These are phyloP conservation scores for Melangyna quadrimaculata DNA, from an alignment of 2,888 invertebrate genomes.

Conservation along the genomic window DNA sequence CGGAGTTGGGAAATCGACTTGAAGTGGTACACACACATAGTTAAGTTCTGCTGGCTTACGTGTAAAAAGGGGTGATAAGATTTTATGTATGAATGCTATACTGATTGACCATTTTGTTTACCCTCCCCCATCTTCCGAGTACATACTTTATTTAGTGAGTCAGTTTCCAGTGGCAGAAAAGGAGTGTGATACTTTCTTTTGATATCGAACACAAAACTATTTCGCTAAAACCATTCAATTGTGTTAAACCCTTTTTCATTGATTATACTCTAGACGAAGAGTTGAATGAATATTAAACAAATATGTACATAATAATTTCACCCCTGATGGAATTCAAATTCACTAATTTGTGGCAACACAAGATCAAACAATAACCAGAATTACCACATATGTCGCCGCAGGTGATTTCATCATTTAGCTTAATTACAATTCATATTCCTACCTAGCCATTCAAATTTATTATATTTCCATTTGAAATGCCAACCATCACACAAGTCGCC, in stretches of 20 bases:
- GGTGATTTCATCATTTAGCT: conserved; percentile 27
- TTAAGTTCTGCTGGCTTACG: conserved; percentile 25
- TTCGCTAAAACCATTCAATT: neutral
- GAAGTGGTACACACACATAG: conserved; percentile 38
- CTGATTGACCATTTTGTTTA: conserved; percentile 64
- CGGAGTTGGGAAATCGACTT: conserved; percentile 49
- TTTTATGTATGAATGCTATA: conserved; percentile 1
- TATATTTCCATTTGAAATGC: conserved; percentile 55
- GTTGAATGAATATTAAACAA: neutral
- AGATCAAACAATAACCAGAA: conserved; percentile 65
- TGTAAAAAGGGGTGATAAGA: conserved; percentile 37
- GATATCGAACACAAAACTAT: conserved; percentile 26
- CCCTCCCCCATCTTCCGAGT: neutral
- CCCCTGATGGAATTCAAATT: conserved; percentile 19
- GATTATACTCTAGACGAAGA: neutral
- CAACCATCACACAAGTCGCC: conserved; percentile 44
- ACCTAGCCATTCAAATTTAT: neutral
- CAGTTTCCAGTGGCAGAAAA: too few relatives aligned
- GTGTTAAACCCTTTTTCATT: conserved; percentile 10
- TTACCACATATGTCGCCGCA: conserved; percentile 46
- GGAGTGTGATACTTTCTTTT: neutral
- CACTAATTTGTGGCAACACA: conserved; percentile 32
- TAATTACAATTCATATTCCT: conserved; percentile 46
- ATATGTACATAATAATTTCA: neutral
- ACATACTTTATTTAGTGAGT: neutral